Conservation (phyloP, 2,888 invertebrate species). For the Apomyelois bistriatella region DNA sequence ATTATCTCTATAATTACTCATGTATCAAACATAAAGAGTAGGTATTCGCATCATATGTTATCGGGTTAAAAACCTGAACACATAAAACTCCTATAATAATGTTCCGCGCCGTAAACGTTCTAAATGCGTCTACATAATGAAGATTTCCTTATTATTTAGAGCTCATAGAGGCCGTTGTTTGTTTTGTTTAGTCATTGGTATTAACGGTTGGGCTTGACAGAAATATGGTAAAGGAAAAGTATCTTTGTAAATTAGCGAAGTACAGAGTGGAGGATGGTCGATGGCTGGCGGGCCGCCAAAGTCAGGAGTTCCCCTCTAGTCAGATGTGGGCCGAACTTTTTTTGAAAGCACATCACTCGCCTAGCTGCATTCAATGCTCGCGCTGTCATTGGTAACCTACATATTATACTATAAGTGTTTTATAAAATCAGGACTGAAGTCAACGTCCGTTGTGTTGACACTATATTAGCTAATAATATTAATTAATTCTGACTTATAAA, state of each 20-base stretch:
- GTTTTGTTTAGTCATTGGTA: conserved; percentile 32
- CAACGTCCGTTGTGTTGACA: not conserved
- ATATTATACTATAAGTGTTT: not conserved
- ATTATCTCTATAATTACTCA: conserved; percentile 9
- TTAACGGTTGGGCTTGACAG: conserved; percentile 30
- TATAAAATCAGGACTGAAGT: conserved; percentile 5
- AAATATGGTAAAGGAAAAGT: conserved; percentile 37
- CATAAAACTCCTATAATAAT: conserved; percentile 3
- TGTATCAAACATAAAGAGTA: not conserved
- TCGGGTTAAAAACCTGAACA: conserved; percentile 9
- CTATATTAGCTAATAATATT: not conserved
- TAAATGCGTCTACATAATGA: conserved; percentile 13
- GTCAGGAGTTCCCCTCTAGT: not conserved
- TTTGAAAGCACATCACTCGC: not conserved
- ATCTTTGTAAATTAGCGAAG: conserved; percentile 35
- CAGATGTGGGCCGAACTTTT: not conserved
- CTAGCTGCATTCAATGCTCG: not conserved
- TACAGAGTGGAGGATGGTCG: conserved; percentile 1
- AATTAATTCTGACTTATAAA: not conserved
- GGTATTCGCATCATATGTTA: not conserved
- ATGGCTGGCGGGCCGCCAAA: not conserved
- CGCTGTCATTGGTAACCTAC: not conserved
- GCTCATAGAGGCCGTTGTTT: conserved; percentile 26
- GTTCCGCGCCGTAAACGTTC: conserved; percentile 10
- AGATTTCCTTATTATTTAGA: conserved; percentile 20